Percentiles rank a stretch among this genome's conserved stretches.
phyloP scores from a whole-genome alignment of 2,888 invertebrate genomes.

The Sipunculus nudus region DNA sequence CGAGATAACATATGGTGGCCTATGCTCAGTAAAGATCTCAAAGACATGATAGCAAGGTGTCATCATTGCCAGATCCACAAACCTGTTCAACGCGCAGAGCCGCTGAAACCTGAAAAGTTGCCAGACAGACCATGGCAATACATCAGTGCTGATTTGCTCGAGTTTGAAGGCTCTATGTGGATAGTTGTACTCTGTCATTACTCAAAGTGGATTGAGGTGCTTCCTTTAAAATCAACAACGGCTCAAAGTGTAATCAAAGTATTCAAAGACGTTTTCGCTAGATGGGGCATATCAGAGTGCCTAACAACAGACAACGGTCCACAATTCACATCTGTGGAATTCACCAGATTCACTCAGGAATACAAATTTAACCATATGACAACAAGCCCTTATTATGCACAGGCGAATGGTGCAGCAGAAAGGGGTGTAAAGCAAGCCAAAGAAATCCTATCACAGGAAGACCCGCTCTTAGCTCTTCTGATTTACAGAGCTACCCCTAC shows the following conservation, averaged over 20 bases:
- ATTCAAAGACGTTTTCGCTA: conserved; percentile 1
- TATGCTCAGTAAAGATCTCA: conserved; percentile 18
- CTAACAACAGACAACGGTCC: conserved; percentile 5
- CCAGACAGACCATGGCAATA: conserved; percentile 35
- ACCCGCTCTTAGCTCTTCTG: conserved; percentile 1
- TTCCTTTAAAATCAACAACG: not conserved
- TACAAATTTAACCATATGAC: conserved; percentile 3
- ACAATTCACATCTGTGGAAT: not conserved
- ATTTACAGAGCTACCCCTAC: conserved; percentile 7
- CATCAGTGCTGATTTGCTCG: conserved; percentile 31
- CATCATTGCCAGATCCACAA: conserved; percentile 23
- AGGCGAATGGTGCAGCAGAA: conserved; percentile 12
- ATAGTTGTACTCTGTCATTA: too few relatives aligned
- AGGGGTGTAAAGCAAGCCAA: conserved; percentile 1
- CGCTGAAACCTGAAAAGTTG: conserved; percentile 23
- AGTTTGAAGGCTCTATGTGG: conserved; percentile 34
- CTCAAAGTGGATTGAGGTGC: conserved; percentile 15
- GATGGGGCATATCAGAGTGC: not conserved
- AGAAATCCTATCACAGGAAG: not conserved
- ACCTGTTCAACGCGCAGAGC: conserved; percentile 28
- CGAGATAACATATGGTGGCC: conserved; percentile 35
- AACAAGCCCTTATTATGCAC: conserved; percentile 2
- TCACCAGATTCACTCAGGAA: not conserved
- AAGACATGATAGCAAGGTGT: conserved; percentile 19
- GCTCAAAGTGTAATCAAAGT: not conserved